These are phyloP conservation scores for Lethrus apterus DNA, from an alignment of 1,140 invertebrate genomes.

Conservation along the genomic window DNA sequence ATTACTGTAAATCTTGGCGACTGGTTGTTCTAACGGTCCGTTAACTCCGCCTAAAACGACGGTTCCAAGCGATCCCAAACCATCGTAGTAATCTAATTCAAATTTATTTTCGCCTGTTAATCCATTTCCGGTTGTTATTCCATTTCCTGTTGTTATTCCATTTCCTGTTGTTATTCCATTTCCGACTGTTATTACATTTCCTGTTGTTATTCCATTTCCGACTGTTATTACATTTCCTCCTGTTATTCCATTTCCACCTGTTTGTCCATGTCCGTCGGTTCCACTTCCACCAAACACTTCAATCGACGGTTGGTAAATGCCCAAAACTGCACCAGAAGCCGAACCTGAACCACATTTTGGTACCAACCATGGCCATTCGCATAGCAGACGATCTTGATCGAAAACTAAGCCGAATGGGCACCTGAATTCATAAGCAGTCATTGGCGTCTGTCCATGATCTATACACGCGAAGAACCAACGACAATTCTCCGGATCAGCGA, in stretches of 20 bases:
- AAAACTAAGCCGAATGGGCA: conserved; percentile 78
- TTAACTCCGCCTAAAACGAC: conserved; percentile 31
- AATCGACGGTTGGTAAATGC: background rate
- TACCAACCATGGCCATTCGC: conserved; percentile 79
- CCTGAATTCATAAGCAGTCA: conserved; percentile 72
- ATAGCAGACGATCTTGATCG: conserved; percentile 61
- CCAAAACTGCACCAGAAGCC: conserved; percentile 21
- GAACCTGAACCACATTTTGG: conserved; percentile 52
- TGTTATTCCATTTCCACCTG: background rate
- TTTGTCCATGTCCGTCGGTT: background rate
- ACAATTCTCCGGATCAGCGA: conserved; percentile 75
- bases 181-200: background rate
- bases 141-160: background rate
- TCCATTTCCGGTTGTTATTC: background rate
- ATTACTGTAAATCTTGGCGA: conserved; percentile 32
- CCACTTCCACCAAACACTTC: background rate
- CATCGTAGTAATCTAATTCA: conserved; percentile 29
- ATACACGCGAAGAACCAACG: conserved; percentile 80
- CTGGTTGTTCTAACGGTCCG: conserved; percentile 28
- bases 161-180: background rate
- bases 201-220: background rate
- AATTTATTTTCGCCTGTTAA: background rate
- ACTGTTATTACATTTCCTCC: background rate
- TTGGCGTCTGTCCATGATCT: conserved; percentile 59
- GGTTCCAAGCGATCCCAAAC: conserved; percentile 30